Evolutionary conservation across 2,888 invertebrate genomes (phyloP), one percentile per base, ranked within the genome.

Genomic region (Aphodius sticticus): DNA sequence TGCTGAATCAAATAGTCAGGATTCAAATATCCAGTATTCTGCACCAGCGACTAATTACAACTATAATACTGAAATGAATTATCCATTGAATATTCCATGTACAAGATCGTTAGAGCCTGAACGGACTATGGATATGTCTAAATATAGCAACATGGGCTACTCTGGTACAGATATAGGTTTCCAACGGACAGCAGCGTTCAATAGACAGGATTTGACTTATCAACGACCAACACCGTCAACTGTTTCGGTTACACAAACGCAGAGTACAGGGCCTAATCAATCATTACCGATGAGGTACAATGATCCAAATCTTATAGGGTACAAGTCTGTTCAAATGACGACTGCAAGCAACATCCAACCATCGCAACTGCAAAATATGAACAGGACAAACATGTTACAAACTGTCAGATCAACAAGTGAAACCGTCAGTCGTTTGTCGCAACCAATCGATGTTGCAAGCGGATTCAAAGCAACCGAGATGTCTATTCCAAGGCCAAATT

Each of bases 1-100:
- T 82, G 87, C 90, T 69, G 91, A 91, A 83, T 90, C 91, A 90
- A 87, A 91, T 1, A 91, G 91, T 83, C 90, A 91, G 90, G 91
- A 91, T 4, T 91, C 91, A 82, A 87, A 90, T 86, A 90, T 37
- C 16, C 12, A 77, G 80, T 81, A 82, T 16, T n/a, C 35, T 38
- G 35, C 74, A n/a, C 35, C 74, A 6, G 80, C 78, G 71, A 16
- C 79, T 16, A 84, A 85, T 75, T 83, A 81, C 76, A 84, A 84
- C 77, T 86, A 85, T 76, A 81, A 81, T 14, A 79, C 81, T 74
- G 86, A 86, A 16, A 78, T 85, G 0, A 85, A 84, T 36, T 87
- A 86, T 79, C 83, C 86, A 0, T 78, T 88, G 69, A 88, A 88
- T 81, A 86, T 88, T 77, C 86, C 87, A 6, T 80, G 84, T 2